Evolutionary conservation across 64 coral and sea anemone species (phyloP), one percentile per base, ranked within the genome.

Genomic region (Porites australiensis): DNA sequence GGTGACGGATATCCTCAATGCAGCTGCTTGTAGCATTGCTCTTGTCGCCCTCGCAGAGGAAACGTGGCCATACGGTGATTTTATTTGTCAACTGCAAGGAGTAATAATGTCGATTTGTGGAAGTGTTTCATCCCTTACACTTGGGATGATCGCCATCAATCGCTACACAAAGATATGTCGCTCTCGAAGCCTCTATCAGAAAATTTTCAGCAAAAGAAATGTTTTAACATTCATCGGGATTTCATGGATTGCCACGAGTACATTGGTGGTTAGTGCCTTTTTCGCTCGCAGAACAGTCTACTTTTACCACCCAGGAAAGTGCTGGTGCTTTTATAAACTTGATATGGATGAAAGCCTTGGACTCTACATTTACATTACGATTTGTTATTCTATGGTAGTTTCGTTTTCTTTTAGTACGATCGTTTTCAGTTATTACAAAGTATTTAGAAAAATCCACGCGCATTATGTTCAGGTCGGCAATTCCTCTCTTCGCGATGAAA

Each of bases 351-450:
- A 19, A 27, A 15, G 12, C 13, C 3, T 49, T 16, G 18, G 44
- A 19, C 10, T 74, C 10, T 72, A 73, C 46, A 8, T n/a, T 4
- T 72, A 73, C 46, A 8, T n/a, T 58, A 14, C 18, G 6, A 3
- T 57, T 4, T 27, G 18, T 14, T 54, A 74, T 44, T 20, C 66
- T 2, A 18, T 59, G 6, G 44, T 15, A 4, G 18, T 88, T 13
- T 46, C 22, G 72, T 13, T 59, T 6, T 12, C 21, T 14, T 73
- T 54, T 58, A 22, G 7, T 55, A 20, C 71, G 6, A 75, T 64
- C 13, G 43, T 45, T 48, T 88, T 45, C 70, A 73, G 86, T 58
- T 88, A 88, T 47, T 88, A 73, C 16, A 75, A 75, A 88, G 53
- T 88, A 5, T 60, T 88, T 7, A 57, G 55, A 44, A 75, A 88